These are phyloP conservation scores for Xenentodon cancila DNA, from an alignment of 2,797 vertebrate species.

Conservation along the genomic window DNA sequence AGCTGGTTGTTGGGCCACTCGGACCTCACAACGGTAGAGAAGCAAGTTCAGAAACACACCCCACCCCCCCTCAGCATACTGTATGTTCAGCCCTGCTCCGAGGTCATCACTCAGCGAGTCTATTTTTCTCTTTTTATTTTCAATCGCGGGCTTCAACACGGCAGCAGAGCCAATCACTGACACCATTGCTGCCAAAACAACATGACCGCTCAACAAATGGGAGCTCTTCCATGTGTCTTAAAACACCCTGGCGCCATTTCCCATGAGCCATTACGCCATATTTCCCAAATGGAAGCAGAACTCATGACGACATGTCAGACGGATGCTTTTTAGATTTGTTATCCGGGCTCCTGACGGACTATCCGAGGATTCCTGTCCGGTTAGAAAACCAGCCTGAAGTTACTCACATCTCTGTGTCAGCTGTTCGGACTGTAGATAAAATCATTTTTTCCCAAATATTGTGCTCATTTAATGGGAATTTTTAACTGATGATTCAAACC, in stretches of 20 bases:
- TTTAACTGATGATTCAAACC: neutral
- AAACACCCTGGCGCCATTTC: slow-evolving; percentile 19
- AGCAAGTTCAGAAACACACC: no score
- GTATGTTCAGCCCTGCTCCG: slow-evolving; percentile 32
- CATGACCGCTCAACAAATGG: slow-evolving; percentile 60
- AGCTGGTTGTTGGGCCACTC: slow-evolving; percentile 4
- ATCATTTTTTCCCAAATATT: slow-evolving; percentile 54
- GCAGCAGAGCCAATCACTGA: slow-evolving; percentile 59
- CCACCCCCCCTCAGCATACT: neutral
- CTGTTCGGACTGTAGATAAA: slow-evolving; percentile 57
- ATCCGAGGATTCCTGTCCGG: slow-evolving; percentile 40
- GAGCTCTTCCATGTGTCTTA: slow-evolving; percentile 67
- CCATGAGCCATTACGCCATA: slow-evolving; percentile 60
- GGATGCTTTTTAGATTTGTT: slow-evolving; percentile 62
- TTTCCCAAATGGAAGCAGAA: slow-evolving; percentile 63
- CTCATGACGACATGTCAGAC: slow-evolving; percentile 47
- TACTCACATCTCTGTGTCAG: slow-evolving; percentile 63
- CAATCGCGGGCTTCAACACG: slow-evolving; percentile 58
- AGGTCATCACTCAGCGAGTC: slow-evolving; percentile 63
- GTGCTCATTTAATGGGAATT: neutral
- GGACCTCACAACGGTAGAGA: slow-evolving; percentile 4
- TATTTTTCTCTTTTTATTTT: slow-evolving; percentile 76
- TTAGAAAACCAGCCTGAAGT: slow-evolving; percentile 47
- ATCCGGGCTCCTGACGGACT: slow-evolving; percentile 45
- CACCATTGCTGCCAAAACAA: slow-evolving; percentile 56